phyloP scores from a whole-genome alignment of 2,797 vertebrate genomes.

The Liasis olivaceus region DNA sequence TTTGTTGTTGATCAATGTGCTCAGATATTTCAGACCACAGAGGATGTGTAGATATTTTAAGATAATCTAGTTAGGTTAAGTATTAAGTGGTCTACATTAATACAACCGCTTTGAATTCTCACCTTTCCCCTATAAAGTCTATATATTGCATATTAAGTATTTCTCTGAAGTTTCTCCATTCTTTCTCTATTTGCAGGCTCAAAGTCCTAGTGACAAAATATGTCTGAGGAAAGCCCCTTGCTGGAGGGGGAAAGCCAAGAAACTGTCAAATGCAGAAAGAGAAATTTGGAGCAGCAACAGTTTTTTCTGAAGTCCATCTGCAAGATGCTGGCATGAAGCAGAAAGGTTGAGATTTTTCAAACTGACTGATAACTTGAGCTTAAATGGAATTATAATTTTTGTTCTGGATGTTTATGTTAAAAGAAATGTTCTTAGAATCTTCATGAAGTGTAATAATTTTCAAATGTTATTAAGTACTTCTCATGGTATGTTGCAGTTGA shows the following conservation, averaged over 20 bases:
- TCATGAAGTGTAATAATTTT: not conserved
- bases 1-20: not conserved
- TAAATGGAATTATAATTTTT: not conserved
- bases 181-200: slow-evolving; percentile 37
- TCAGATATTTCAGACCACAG: not conserved
- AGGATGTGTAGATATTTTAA: slow-evolving; percentile 11
- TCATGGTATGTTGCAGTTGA: not conserved
- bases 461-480: not conserved
- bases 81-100: slow-evolving; percentile 47
- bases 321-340: slow-evolving; percentile 22
- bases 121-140: not conserved
- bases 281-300: slow-evolving; percentile 11
- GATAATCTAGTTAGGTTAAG: not conserved
- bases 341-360: slow-evolving; percentile 17
- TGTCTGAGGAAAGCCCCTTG: slow-evolving; percentile 9
- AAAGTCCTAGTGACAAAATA: not conserved
- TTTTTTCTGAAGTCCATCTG: slow-evolving; percentile 22
- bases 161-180: slow-evolving; percentile 38
- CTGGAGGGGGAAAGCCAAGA: slow-evolving; percentile 40
- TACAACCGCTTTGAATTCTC: slow-evolving; percentile 23
- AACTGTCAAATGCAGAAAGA: slow-evolving; percentile 16
- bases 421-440: not conserved
- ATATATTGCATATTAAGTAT: slow-evolving; percentile 34
- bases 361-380: rapidly evolving
- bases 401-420: not conserved